Base-by-base conservation (phyloP, 1,140 invertebrate species). In the Brachionus sp. region DNA sequence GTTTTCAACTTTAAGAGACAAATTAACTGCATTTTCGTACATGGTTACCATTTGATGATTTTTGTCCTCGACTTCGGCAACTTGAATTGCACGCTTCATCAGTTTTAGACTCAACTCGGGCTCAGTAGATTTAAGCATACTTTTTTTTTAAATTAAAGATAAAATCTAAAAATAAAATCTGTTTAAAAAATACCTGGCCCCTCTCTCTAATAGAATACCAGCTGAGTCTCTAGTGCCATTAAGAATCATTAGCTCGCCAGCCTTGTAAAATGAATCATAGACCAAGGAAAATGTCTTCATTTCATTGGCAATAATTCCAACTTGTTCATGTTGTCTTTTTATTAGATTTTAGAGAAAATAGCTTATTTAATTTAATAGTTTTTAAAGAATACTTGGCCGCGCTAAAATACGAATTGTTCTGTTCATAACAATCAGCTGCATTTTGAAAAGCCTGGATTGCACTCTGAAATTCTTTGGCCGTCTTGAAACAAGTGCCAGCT, bases 191-290 rank as follows among this genome's bases (percentile, higher is more conserved):
- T 4, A 80, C 77, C 57, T 80, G 6, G 50, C 46, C 12, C 77
- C 77, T 39, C 50, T 80, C 57, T 80, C 77, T 9, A 80, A 9
- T 13, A 80, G 23, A 25, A 80, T 80, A 10, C 46, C 46, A 25
- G 77, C 77, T 13, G 77, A 80, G n/a, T 80, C 77, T 35, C 77
- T 29, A 62, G 77, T 62, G 23, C 77, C 77, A 39, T 39, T 42
- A 5, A 35, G 16, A 9, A 80, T 80, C 50, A 80, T 62, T 9
- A 80, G 42, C 29, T 80, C 77, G 29, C 50, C 77, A 25, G 77
- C 25, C 35, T 66, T 80, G 19, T 62, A 23, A 66, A 80, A 80
- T 4, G 50, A 80, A 37, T 80, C 13, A 16, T 37, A 80, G 5
- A 80, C 46, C 9, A 62, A 25, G 13, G 19, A 6, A 42, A n/a